A percentile compares a stretch with the other conserved stretches of the same genome.
Evolutionary conservation across 64 coral and sea anemone genomes (phyloP).

Genomic region (Cladopsammia gracilis): DNA sequence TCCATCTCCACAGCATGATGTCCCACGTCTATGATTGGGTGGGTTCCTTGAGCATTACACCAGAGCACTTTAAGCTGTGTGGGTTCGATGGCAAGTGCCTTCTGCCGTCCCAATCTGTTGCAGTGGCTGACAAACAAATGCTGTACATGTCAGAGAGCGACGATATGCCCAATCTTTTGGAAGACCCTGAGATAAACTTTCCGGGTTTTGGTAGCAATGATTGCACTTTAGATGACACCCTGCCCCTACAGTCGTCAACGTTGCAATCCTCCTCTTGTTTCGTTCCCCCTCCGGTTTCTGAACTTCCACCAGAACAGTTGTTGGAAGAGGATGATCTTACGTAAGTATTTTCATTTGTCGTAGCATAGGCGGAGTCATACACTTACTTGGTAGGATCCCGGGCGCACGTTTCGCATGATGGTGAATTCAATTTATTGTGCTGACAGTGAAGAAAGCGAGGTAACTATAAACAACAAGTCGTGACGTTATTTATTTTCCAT

Average conservation of each 20-base stretch:
- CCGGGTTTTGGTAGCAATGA: neutral
- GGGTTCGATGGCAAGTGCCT: neutral
- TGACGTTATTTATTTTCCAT: neutral
- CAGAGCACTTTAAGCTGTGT: neutral
- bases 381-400: neutral
- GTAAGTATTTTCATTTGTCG: neutral
- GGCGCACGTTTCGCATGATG: neutral
- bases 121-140: constrained; percentile 13
- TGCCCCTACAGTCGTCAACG: constrained; percentile 3
- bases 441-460: neutral
- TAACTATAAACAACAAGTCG: neutral
- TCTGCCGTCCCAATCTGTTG: neutral
- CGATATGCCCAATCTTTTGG: neutral
- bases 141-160: constrained; percentile 1
- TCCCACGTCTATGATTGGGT: constrained; percentile 16
- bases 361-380: neutral
- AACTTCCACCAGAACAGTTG: constrained; percentile 6
- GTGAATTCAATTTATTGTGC: constrained; percentile 1
- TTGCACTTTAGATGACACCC: neutral
- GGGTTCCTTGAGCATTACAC: constrained; percentile 5
- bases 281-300: constrained; percentile 1
- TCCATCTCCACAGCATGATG: neutral
- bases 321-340: neutral
- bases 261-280: neutral
- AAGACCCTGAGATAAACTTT: neutral